These are phyloP conservation scores for Monochamus saltuarius DNA, from an alignment of 1,140 invertebrate species.

Conservation along the genomic window DNA sequence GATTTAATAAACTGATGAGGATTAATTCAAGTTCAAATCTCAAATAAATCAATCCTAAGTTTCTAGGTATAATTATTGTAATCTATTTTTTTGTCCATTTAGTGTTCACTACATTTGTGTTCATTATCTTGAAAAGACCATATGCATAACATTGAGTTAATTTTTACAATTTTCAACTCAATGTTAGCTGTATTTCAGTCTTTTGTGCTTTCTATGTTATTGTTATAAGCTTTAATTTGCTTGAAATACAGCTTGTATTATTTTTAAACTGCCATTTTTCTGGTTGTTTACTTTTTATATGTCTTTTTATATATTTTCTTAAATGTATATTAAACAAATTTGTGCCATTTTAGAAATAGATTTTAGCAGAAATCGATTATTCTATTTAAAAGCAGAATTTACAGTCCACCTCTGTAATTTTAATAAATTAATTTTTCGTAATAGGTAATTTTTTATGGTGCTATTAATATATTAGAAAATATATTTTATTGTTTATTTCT, in stretches of 20 bases:
- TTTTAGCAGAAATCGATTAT: conserved; percentile 17
- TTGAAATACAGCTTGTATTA: conserved; percentile 33
- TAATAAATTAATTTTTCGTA: conserved; percentile 17
- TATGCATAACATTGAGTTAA: background rate
- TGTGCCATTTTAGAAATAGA: conserved; percentile 44
- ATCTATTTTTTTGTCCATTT: conserved; percentile 15
- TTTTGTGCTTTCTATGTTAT: conserved; percentile 25
- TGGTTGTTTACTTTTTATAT: conserved; percentile 36
- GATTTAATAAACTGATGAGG: conserved; percentile 30
- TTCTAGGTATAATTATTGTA: background rate
- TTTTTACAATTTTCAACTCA: conserved; percentile 5
- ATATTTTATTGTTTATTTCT: background rate
- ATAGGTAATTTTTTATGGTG: conserved; percentile 35
- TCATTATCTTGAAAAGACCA: conserved; percentile 32
- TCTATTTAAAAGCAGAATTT: conserved; percentile 15
- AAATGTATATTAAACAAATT: conserved; percentile 33
- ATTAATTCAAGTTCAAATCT: conserved; percentile 1
- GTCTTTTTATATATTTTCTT: conserved; percentile 40
- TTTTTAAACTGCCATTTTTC: conserved; percentile 46
- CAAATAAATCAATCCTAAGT: too few relatives aligned
- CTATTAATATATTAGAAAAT: conserved; percentile 36
- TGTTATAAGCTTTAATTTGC: conserved; percentile 25
- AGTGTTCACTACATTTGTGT: conserved; percentile 44
- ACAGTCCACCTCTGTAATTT: conserved; percentile 31
- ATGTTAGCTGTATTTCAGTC: conserved; percentile 30